Evolutionary conservation across 2,113 vertebrate species (phyloP).

Genomic region (Actenoides hombroni): DNA sequence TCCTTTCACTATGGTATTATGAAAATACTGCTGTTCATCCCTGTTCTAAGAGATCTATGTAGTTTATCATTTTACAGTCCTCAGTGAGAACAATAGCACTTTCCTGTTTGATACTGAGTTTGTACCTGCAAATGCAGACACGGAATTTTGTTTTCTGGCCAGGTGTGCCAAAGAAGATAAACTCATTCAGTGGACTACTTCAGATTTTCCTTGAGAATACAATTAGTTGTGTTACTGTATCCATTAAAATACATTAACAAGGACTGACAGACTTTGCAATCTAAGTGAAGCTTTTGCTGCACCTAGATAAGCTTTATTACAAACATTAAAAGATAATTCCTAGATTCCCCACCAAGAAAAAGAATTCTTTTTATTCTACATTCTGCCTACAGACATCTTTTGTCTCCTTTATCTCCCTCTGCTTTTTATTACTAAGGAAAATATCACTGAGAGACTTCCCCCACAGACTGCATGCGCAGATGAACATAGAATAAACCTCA

Average conservation of each 20-base stretch:
- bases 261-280: background rate
- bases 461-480: background rate
- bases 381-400: conserved; percentile 21
- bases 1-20: background rate
- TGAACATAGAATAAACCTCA: conserved; percentile 24
- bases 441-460: background rate
- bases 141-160: background rate
- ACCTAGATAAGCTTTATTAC: conserved; percentile 14
- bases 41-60: background rate
- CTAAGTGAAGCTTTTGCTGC: conserved; percentile 10
- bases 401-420: background rate
- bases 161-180: background rate
- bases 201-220: conserved; percentile 5
- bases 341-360: conserved; percentile 27
- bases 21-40: background rate
- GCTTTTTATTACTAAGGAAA: conserved; percentile 37
- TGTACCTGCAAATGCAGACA: background rate
- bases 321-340: conserved; percentile 26
- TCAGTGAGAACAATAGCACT: conserved; percentile 1
- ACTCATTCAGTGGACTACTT: background rate
- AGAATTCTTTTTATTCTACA: background rate
- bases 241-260: background rate
- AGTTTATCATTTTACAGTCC: background rate
- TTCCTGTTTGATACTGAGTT: background rate
- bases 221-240: background rate